A percentile compares a stretch with the other conserved stretches of the same genome.
Conservation (phyloP, 2,797 vertebrate genomes). For the Sebastes taczanowskii region DNA sequence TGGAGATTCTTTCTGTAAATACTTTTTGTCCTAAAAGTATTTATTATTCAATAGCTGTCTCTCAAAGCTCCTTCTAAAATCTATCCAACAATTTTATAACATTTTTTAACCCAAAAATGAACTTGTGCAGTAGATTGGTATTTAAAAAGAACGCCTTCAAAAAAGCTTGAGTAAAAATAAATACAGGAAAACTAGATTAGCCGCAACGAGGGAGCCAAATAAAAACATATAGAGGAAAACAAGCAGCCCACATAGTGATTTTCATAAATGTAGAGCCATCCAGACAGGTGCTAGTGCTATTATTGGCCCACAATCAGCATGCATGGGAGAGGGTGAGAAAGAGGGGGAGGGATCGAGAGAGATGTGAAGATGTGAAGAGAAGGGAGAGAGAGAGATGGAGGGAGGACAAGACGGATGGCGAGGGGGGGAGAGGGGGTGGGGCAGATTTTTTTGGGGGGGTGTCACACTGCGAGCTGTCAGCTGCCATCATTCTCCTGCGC, state of each 20-base stretch:
- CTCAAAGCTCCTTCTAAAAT: neutral
- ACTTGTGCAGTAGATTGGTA: neutral
- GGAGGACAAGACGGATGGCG: neutral
- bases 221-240: conserved; percentile 39
- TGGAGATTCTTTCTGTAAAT: neutral
- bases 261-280: conserved; percentile 76
- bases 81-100: neutral
- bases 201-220: conserved; percentile 7
- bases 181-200: conserved; percentile 1
- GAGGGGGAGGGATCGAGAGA: conserved; percentile 39
- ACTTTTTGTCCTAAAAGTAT: neutral
- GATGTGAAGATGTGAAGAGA: conserved; percentile 47
- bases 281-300: conserved; percentile 78
- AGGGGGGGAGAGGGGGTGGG: conserved; percentile 30
- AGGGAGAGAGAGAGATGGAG: neutral
- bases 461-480: conserved; percentile 80
- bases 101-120: neutral
- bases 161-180: neutral
- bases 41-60: neutral
- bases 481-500: conserved; percentile 82
- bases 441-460: conserved; percentile 49
- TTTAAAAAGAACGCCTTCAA: neutral
- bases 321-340: conserved; percentile 69
- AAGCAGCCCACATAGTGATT: conserved; percentile 60
- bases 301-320: conserved; percentile 79